Percentiles rank a stretch among this genome's conserved stretches.
phyloP scores from a whole-genome alignment of 2,113 vertebrate species.

The Xyrauchen texanus region DNA sequence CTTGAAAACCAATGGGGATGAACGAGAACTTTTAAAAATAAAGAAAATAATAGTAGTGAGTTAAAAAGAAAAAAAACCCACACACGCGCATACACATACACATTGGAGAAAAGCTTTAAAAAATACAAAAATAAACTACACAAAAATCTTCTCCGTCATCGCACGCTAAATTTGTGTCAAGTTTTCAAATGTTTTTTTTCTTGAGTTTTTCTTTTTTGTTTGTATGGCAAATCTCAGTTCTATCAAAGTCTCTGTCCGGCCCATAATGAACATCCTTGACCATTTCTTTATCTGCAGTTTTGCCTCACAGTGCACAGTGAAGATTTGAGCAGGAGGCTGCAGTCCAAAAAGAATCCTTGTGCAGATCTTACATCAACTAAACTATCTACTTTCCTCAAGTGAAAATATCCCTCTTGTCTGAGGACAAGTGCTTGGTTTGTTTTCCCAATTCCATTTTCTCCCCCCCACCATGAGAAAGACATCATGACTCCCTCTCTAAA shows the following conservation, averaged over 20 bases:
- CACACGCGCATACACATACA: slow-evolving; percentile 64
- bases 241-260: slow-evolving; percentile 66
- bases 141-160: slow-evolving; percentile 72
- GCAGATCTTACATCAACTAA: slow-evolving; percentile 63
- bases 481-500: slow-evolving; percentile 54
- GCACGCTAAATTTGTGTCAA: slow-evolving; percentile 74
- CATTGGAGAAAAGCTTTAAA: slow-evolving; percentile 65
- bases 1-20: slow-evolving; percentile 65
- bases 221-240: slow-evolving; percentile 72
- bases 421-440: slow-evolving; percentile 79
- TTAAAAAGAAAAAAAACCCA: slow-evolving; percentile 45
- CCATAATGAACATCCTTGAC: slow-evolving; percentile 64
- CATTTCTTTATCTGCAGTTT: slow-evolving; percentile 56
- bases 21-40: slow-evolving; percentile 54
- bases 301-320: slow-evolving; percentile 66
- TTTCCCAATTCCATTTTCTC: slow-evolving; percentile 58
- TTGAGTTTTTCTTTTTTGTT: slow-evolving; percentile 54
- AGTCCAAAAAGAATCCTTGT: slow-evolving; percentile 64
- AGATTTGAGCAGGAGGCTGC: slow-evolving; percentile 65
- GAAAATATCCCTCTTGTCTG: slow-evolving; percentile 59
- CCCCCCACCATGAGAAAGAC: slow-evolving; percentile 55
- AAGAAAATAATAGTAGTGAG: neutral
- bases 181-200: slow-evolving; percentile 58
- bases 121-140: slow-evolving; percentile 84
- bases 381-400: slow-evolving; percentile 52